Evolutionary conservation across 2,113 vertebrate genomes (phyloP), one percentile per base, ranked within the genome.

Genomic region (Phalacrocorax pelagicus): DNA sequence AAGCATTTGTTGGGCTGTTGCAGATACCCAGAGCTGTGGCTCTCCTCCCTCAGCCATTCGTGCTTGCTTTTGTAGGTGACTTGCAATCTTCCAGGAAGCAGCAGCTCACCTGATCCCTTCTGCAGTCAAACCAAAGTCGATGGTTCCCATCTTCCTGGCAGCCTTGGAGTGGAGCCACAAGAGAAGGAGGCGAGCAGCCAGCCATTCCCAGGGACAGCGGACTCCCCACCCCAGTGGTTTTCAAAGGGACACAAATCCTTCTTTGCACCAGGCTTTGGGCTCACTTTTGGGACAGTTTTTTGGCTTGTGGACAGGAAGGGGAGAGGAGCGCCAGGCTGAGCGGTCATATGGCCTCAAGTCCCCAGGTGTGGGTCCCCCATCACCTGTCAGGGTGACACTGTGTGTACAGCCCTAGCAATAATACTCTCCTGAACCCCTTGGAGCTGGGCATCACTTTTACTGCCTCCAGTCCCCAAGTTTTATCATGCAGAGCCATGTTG

Each of bases 11-110:
- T 26, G 57, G 54, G 51, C 7, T 2, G 46, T 46, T 90, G 32
- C 22, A 47, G 58, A 5, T 11, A 30, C 20, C 58, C 49, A 63
- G 80, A 77, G n/a, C 75, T 0, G 0, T 34, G 51, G 34, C 36
- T 86, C 40, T 6, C 38, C 27, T 67, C 38, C 81, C 47, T 49
- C 75, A 49, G 30, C 24, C 1, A 0, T 72, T 72, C 0, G 0
- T 18, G 24, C 59, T 47, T 78, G 88, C 66, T 90, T 81, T 75
- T 51, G 47, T 71, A 59, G 88, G 66, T 93, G 79, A 18, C 54
- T 13, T 86, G 63, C 26, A 40, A 24, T 84, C 72, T 65, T 44
- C 57, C 46, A 81, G 81, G 81, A 72, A 70, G 55, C 59, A 89
- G 72, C 90, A 81, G 92, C 86, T 89, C 54, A 17, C 40, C 58